Evolutionary conservation across 2,113 vertebrate genomes (phyloP).

Genomic region (Candoia aspera): DNA sequence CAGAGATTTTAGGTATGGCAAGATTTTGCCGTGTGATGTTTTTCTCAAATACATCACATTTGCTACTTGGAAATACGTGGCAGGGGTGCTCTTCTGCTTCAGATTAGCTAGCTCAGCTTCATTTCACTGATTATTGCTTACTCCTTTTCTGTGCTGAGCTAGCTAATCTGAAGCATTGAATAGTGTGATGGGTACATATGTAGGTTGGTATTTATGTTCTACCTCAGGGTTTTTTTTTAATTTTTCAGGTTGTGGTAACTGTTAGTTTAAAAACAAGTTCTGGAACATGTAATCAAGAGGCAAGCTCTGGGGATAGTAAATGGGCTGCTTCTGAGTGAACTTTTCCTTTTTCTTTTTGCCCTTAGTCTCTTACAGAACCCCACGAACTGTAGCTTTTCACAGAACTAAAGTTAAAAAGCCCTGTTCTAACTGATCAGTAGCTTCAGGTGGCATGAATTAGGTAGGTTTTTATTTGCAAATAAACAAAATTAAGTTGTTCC

Average conservation of each 20-base stretch:
- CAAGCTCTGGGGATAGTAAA: background rate
- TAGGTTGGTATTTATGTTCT: background rate
- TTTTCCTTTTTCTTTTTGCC: background rate
- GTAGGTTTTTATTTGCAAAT: background rate
- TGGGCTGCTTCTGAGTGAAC: background rate
- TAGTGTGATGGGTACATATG: background rate
- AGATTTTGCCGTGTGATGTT: slow-evolving; percentile 54
- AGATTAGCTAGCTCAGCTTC: background rate
- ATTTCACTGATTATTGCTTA: background rate
- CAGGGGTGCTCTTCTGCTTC: background rate
- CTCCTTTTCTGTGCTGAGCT: background rate
- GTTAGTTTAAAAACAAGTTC: background rate
- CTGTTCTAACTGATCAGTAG: background rate
- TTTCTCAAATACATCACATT: slow-evolving; percentile 45
- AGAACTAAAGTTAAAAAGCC: background rate
- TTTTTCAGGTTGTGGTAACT: background rate
- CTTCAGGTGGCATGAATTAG: background rate
- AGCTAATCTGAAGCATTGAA: too few species aligned
- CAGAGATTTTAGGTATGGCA: slow-evolving; percentile 47
- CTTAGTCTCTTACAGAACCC: background rate
- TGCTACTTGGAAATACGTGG: slow-evolving; percentile 10
- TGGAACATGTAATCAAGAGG: background rate
- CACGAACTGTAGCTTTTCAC: background rate
- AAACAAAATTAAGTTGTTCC: background rate
- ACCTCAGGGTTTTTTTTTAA: background rate